phyloP scores from a whole-genome alignment of 2,888 invertebrate genomes.

The Drosophila anomalipes region DNA sequence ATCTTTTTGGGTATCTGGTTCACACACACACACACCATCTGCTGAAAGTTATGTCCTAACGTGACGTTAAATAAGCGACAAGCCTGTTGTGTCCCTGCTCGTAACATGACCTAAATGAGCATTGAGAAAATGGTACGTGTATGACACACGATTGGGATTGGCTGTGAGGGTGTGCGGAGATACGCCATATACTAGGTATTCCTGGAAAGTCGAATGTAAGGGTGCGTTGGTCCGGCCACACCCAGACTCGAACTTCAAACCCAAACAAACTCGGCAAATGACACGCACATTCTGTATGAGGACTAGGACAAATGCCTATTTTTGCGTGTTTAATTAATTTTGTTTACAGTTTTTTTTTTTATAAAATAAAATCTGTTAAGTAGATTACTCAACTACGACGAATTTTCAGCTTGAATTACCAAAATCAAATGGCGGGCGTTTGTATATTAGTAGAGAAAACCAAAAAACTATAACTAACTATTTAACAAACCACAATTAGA shows the following conservation, averaged over 20 bases:
- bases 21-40: constrained; percentile 28
- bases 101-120: constrained; percentile 76
- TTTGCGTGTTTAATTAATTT: constrained; percentile 32
- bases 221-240: constrained; percentile 33
- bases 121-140: constrained; percentile 45
- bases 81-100: constrained; percentile 22
- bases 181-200: constrained; percentile 23
- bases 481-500: not conserved
- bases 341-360: not conserved
- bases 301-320: constrained; percentile 53
- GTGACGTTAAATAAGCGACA: constrained; percentile 42
- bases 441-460: not conserved
- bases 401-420: not conserved
- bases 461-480: too few relatives aligned
- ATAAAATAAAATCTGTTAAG: not conserved
- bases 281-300: constrained; percentile 42
- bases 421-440: not conserved
- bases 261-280: constrained; percentile 17
- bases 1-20: constrained; percentile 41
- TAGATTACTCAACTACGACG: not conserved
- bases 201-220: constrained; percentile 26
- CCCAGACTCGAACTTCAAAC: constrained; percentile 31
- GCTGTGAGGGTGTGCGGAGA: not conserved
- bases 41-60: constrained; percentile 26
- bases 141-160: constrained; percentile 6